phyloP scores from a whole-genome alignment of 2,888 invertebrate genomes.

The Thymelicus sylvestris region DNA sequence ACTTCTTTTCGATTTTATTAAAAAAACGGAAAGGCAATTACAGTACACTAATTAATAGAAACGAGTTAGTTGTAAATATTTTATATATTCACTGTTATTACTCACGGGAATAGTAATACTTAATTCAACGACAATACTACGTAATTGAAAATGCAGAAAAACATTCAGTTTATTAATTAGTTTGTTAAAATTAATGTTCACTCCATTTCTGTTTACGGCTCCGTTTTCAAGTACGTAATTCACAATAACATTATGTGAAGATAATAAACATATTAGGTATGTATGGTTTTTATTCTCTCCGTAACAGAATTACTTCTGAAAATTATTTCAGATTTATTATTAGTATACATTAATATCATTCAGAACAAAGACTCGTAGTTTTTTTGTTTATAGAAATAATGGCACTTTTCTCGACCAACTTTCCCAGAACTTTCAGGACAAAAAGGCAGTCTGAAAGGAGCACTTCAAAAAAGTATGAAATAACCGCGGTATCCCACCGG shows the following conservation, averaged over 20 bases:
- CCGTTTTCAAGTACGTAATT: too few relatives aligned
- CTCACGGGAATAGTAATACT: too few relatives aligned
- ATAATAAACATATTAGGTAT: too few relatives aligned
- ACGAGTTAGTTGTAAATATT: neutral
- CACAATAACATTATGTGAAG: too few relatives aligned
- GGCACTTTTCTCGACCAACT: constrained; percentile 31
- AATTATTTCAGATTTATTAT: neutral
- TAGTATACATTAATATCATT: neutral
- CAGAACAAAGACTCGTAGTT: constrained; percentile 24
- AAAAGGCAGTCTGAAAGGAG: constrained; percentile 66
- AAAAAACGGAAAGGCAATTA: constrained; percentile 33
- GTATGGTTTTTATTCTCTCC: too few relatives aligned
- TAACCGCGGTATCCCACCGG: constrained; percentile 75
- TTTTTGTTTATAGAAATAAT: constrained; percentile 27
- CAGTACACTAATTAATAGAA: constrained; percentile 12
- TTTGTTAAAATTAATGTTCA: too few relatives aligned
- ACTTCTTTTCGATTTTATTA: constrained; percentile 44
- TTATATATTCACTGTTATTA: too few relatives aligned
- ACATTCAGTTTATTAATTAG: too few relatives aligned
- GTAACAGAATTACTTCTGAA: too few relatives aligned
- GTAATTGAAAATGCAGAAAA: too few relatives aligned
- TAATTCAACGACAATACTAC: too few relatives aligned
- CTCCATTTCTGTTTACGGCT: too few relatives aligned
- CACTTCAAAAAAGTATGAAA: constrained; percentile 74
- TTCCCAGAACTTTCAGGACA: constrained; percentile 59